Base-by-base conservation (phyloP, 1,140 invertebrate species). In the Drosophila sulfurigaster region DNA sequence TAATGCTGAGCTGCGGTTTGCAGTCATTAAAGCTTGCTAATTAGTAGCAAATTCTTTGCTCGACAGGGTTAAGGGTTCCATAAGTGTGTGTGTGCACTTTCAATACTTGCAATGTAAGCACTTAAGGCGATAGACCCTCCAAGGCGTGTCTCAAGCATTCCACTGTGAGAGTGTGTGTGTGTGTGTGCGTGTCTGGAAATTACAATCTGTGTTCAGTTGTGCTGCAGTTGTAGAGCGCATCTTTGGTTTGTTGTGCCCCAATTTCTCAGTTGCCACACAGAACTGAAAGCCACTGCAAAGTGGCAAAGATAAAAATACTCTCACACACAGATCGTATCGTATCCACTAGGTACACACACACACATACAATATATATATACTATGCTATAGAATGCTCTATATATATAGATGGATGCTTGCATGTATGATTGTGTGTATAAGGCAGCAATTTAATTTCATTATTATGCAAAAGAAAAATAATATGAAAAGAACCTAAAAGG, bases 361-460 rank as follows among this genome's bases (percentile, higher is more conserved):
- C n/a, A 38, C 3, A 32, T 5, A 28, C 6, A 10, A 32, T 32
- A 32, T 32, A 7, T 32, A 6, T 38, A 38, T 38, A 38, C 7
- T 38, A 38, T 5, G 7, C 30, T 5, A 10, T 38, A 38, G 35
- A 38, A 10, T 38, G 35, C 8, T 38, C 8, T 51, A 8, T 71
- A 2, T 52, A 13, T 60, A 11, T 16, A 7, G 41, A 54, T 54
- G 51, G 25, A 28, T 41, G 41, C 43, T 15, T 54, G 56, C 16
- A n/a, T 64, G 41, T 49, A 7, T 56, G 63, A 46, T 38, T 67
- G 49, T 30, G 57, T 69, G 67, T 71, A 38, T 54, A 58, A 41
- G 56, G 69, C 74, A 66, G 62, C 69, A 76, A 76, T 76, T 72
- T 76, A 66, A 76, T 76, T 76, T 76, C 69, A 76, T 76, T 76